phyloP scores from a whole-genome alignment of 2,888 invertebrate genomes.

The Tyria jacobaeae region DNA sequence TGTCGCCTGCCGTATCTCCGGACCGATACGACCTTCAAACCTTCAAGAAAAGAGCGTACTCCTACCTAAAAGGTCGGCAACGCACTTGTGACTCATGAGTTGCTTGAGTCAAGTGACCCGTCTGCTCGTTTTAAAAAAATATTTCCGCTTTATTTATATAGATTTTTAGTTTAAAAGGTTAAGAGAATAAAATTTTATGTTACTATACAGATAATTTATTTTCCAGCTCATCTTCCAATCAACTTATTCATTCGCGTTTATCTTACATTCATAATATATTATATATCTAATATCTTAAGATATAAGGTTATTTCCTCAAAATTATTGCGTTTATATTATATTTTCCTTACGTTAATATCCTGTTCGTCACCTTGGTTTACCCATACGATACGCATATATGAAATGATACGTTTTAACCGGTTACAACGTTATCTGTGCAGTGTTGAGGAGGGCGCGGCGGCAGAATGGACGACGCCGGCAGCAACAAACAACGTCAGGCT shows the following conservation, averaged over 20 bases:
- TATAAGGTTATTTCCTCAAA: conserved; percentile 11
- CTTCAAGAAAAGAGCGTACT: too few relatives aligned
- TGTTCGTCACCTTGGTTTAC: background rate
- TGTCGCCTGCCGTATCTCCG: too few relatives aligned
- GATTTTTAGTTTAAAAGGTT: too few relatives aligned
- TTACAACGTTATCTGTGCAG: conserved; percentile 50
- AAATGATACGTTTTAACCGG: background rate
- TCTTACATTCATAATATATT: conserved; percentile 15
- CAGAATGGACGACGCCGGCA: conserved; percentile 91
- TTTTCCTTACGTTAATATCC: conserved; percentile 13
- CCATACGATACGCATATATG: background rate
- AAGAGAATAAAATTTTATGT: too few relatives aligned
- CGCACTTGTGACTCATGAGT: too few relatives aligned
- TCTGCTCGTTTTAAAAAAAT: too few relatives aligned
- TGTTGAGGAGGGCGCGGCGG: conserved; percentile 85
- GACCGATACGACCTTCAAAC: too few relatives aligned
- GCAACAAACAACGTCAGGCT: conserved; percentile 90
- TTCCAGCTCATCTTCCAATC: background rate
- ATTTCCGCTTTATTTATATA: too few relatives aligned
- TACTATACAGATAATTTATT: too few relatives aligned
- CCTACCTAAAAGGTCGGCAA: too few relatives aligned
- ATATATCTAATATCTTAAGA: background rate
- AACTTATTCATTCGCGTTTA: conserved; percentile 14
- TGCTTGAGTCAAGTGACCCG: too few relatives aligned
- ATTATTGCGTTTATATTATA: background rate